Evolutionary conservation across 2,113 vertebrate species (phyloP), one percentile per base, ranked within the genome.

Genomic region (Trinectes maculatus): DNA sequence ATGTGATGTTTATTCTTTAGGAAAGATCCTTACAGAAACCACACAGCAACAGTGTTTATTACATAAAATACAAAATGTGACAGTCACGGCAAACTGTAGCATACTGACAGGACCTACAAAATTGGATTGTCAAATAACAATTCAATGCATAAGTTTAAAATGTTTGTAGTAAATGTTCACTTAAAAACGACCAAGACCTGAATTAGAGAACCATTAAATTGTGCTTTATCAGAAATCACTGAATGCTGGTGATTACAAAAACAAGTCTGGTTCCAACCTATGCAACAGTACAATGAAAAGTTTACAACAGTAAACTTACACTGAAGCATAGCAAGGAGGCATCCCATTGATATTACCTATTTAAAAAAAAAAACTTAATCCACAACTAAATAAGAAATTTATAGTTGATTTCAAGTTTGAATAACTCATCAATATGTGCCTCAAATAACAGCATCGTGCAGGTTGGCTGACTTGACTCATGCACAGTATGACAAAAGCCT

Each of bases 1-100:
- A 71, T 74, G 39, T 56, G 36, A 6, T 67, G 8, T 85, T 88
- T 84, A 85, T 77, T 84, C 28, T 18, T 40, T 4, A 39, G 21
- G 12, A 34, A 39, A 60, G 42, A 47, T n/a, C 2, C 28, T 18
- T 4, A 43, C 44, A 60, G 3, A 33, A 52, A 10, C 0, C 6
- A 68, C 12, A 59, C 48, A 10, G 28, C 6, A 51, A 71, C 5
- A 42, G 22, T 19, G 47, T 59, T n/a, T 10, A 18, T 21, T 4
- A 15, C 31, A 60, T 42, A 64, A 71, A 59, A 48, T 5, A 8
- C 58, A 16, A 42, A 34, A 6, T 5, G n/a, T 49, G 16, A 53
- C 3, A 1, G 29, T 49, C 6, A 24, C 18, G 57, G 31, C 47
- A 76, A 62, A 51, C 6, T 48, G 15, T 16, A 60, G 6, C 10